Percentiles rank a stretch among this genome's conserved stretches.
phyloP scores from a whole-genome alignment of 1,140 invertebrate species.

The Subanguina moxae region DNA sequence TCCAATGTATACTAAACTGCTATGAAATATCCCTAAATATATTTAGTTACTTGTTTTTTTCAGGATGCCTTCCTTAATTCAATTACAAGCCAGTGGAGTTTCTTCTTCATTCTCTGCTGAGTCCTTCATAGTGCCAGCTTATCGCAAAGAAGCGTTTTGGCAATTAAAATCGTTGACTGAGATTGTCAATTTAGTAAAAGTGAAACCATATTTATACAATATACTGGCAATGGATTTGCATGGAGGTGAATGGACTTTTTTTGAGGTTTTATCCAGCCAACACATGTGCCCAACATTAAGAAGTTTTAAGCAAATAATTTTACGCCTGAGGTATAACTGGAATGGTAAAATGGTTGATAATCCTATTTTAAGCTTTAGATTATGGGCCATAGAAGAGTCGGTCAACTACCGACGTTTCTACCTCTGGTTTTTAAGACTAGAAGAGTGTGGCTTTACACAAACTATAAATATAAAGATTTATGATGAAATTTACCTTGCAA shows the following conservation, averaged over 20 bases:
- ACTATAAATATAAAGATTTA: neutral
- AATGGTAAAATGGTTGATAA: neutral
- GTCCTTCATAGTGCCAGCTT: neutral
- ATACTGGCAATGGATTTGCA: slow-evolving; percentile 1
- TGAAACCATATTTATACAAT: neutral
- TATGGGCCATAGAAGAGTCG: slow-evolving; percentile 1
- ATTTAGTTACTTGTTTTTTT: no score
- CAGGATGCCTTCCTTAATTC: neutral
- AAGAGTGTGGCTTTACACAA: slow-evolving; percentile 5
- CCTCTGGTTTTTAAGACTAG: slow-evolving; percentile 8
- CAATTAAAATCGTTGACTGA: neutral
- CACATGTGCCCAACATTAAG: neutral
- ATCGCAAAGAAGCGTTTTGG: neutral
- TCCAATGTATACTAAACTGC: no score
- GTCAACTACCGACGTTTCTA: slow-evolving; percentile 6
- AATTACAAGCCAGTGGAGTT: neutral
- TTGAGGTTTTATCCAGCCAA: neutral
- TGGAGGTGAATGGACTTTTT: slow-evolving; percentile 9
- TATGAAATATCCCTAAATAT: no score
- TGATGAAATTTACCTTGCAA: neutral
- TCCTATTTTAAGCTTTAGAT: neutral
- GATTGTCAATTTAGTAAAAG: neutral
- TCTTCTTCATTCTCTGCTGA: neutral
- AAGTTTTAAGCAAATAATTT: slow-evolving; percentile 6
- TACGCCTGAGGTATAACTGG: neutral